Evolutionary conservation across 2,113 vertebrate species (phyloP).

Genomic region (Brachypteracias leptosomus): DNA sequence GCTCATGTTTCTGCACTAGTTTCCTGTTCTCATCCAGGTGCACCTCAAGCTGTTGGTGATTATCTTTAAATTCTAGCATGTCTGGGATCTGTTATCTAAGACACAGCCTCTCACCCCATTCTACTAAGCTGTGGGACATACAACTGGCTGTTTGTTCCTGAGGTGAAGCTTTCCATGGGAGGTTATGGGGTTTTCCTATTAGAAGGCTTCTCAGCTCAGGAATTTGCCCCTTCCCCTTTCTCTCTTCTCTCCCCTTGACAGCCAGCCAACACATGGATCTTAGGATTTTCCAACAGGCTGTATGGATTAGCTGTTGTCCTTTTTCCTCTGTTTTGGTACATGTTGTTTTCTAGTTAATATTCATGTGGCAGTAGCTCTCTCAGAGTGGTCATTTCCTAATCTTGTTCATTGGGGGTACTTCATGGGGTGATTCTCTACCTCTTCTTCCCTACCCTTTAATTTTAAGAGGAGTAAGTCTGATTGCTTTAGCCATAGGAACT

Average conservation of each 20-base stretch:
- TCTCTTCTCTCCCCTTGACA: not conserved
- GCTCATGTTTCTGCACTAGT: not conserved
- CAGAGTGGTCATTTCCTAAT: not conserved
- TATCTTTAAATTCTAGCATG: constrained; percentile 8
- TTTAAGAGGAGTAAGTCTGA: not conserved
- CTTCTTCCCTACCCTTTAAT: not conserved
- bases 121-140: not conserved
- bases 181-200: not conserved
- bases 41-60: constrained; percentile 37
- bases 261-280: not conserved
- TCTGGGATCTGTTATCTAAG: constrained; percentile 22
- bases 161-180: not conserved
- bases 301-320: not conserved
- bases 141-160: not conserved
- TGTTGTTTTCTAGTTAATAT: not conserved
- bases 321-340: not conserved
- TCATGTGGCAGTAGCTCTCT: not conserved
- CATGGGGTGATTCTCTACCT: not conserved
- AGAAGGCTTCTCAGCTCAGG: not conserved
- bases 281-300: not conserved
- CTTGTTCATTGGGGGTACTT: not conserved
- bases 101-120: not conserved
- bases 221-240: not conserved
- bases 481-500: not conserved
- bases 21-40: constrained; percentile 9